These are phyloP conservation scores for Rhabdomys dilectus DNA, from an alignment of 2,113 vertebrate genomes.

Conservation along the genomic window DNA sequence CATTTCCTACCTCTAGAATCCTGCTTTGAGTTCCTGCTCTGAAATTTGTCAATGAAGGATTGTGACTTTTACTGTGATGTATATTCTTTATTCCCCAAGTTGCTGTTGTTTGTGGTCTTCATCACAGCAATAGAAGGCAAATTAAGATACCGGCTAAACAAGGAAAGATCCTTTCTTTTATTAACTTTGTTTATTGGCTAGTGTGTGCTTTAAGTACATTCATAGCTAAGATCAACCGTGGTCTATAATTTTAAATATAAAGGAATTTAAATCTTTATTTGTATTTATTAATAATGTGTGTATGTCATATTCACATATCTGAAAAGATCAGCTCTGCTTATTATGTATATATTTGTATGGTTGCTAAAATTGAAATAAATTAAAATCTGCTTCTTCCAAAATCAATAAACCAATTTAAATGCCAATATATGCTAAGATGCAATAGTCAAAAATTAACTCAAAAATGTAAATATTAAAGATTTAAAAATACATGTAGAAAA, in stretches of 20 bases:
- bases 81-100: not conserved
- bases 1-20: not conserved
- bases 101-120: not conserved
- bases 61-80: not conserved
- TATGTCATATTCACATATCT: not conserved
- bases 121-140: not conserved
- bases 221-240: not conserved
- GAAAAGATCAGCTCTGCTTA: not conserved
- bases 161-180: not conserved
- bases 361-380: not conserved
- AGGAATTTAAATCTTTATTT: not conserved
- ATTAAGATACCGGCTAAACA: not conserved
- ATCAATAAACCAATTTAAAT: not conserved
- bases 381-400: not conserved
- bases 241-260: conserved; percentile 5
- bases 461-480: not conserved
- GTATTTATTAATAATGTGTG: not conserved
- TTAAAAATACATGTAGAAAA: not conserved
- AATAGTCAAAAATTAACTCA: not conserved
- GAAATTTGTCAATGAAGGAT: not conserved
- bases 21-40: not conserved
- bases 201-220: not conserved
- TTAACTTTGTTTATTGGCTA: not conserved
- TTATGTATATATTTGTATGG: not conserved
- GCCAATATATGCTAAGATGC: not conserved